phyloP scores from a whole-genome alignment of 2,113 vertebrate genomes.

The Accipiter virgatus region DNA sequence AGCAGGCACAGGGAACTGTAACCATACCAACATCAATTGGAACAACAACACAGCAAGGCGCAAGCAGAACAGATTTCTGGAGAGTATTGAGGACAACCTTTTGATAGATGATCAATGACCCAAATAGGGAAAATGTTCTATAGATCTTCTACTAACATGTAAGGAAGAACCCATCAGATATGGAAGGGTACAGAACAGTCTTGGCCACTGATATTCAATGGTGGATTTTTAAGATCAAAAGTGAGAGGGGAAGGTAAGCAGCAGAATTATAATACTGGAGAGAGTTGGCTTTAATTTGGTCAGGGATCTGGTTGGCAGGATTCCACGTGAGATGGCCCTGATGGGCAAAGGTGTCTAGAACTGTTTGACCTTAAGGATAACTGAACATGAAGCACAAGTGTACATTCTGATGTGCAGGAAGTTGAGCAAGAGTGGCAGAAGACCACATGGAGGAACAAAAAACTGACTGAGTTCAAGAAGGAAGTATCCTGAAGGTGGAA shows the following conservation, averaged over 20 bases:
- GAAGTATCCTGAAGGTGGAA: neutral
- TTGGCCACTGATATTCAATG: neutral
- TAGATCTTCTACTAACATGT: neutral
- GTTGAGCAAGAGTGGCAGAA: neutral
- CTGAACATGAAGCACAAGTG: neutral
- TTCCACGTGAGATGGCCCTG: neutral
- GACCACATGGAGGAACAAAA: neutral
- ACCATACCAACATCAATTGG: neutral
- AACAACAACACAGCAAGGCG: neutral
- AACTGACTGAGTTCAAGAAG: neutral
- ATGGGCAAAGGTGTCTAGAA: neutral
- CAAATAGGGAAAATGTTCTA: neutral
- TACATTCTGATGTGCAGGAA: neutral
- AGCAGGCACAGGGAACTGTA: neutral
- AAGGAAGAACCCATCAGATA: neutral
- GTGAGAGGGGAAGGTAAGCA: neutral
- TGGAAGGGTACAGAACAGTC: neutral
- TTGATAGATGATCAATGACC: neutral
- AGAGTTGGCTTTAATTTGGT: neutral
- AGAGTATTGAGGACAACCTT: neutral
- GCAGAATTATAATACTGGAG: neutral
- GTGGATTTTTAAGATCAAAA: neutral
- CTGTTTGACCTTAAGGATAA: neutral
- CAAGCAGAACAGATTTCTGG: neutral
- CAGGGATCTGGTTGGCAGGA: neutral